Conservation (phyloP, 2,113 vertebrate genomes). For the Chauna torquata region DNA sequence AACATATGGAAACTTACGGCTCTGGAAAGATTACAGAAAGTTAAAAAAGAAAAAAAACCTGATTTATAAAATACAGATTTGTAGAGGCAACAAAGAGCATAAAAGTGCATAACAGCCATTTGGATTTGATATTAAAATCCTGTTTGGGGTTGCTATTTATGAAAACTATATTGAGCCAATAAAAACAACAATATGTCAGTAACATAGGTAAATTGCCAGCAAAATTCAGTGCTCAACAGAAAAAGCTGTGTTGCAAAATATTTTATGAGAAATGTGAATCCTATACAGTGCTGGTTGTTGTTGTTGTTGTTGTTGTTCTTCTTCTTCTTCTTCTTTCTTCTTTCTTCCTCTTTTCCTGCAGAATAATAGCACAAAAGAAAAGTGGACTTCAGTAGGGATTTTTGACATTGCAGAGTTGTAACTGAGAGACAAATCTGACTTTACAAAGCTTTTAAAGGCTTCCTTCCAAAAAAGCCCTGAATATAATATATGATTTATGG, state of each 20-base stretch:
- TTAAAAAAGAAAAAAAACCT: background rate
- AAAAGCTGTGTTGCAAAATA: background rate
- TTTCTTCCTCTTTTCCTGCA: background rate
- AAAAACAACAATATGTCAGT: conserved; percentile 5
- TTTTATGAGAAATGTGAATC: conserved; percentile 1
- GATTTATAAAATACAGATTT: conserved; percentile 24
- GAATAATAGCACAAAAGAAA: background rate
- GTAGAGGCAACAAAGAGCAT: background rate
- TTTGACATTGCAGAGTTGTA: background rate
- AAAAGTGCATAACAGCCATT: background rate
- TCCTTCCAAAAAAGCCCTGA: background rate
- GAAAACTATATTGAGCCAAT: conserved; percentile 19
- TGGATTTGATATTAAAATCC: conserved; percentile 2
- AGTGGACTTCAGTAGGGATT: background rate
- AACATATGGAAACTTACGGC: background rate
- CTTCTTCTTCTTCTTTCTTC: no score
- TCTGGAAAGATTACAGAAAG: conserved; percentile 1
- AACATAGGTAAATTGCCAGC: conserved; percentile 5
- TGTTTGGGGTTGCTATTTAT: conserved; percentile 40
- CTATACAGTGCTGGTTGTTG: background rate
- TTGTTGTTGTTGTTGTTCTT: no score
- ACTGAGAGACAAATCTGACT: background rate
- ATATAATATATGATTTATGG: background rate
- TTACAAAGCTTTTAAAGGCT: background rate
- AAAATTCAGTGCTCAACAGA: background rate